Conservation (phyloP, 2,888 invertebrate genomes). For the Blera fallax region DNA sequence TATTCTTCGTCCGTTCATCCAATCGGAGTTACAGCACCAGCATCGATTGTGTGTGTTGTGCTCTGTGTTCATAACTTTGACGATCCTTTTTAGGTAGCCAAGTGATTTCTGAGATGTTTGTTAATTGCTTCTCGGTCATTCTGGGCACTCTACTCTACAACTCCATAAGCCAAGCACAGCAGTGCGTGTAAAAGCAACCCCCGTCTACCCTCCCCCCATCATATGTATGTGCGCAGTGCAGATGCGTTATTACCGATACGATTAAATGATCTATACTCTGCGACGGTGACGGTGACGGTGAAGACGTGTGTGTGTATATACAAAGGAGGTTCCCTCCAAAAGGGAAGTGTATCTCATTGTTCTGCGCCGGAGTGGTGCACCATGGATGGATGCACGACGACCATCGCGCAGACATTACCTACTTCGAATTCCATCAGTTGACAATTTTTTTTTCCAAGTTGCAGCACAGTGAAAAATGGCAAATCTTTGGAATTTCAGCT, state of each 20-base stretch:
- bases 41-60: constrained; percentile 56
- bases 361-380: constrained; percentile 39
- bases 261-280: constrained; percentile 71
- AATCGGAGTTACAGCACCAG: constrained; percentile 18
- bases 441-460: constrained; percentile 38
- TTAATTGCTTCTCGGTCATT: constrained; percentile 73
- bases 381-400: constrained; percentile 65
- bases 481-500: constrained; percentile 68
- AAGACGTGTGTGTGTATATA: constrained; percentile 15
- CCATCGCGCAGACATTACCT: constrained; percentile 60
- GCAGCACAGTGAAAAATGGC: constrained; percentile 61
- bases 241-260: constrained; percentile 68
- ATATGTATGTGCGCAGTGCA: constrained; percentile 28
- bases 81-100: constrained; percentile 73
- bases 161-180: constrained; percentile 58
- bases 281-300: background rate
- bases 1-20: constrained; percentile 37
- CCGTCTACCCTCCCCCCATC: background rate
- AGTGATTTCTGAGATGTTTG: constrained; percentile 73
- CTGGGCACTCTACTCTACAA: constrained; percentile 63
- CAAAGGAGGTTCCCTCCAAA: constrained; percentile 58
- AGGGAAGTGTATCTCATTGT: constrained; percentile 69
- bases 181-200: constrained; percentile 42
- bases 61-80: constrained; percentile 73
- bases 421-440: constrained; percentile 71